These are phyloP conservation scores for Norana najaformis DNA, from an alignment of 2,888 invertebrate species.

Conservation along the genomic window DNA sequence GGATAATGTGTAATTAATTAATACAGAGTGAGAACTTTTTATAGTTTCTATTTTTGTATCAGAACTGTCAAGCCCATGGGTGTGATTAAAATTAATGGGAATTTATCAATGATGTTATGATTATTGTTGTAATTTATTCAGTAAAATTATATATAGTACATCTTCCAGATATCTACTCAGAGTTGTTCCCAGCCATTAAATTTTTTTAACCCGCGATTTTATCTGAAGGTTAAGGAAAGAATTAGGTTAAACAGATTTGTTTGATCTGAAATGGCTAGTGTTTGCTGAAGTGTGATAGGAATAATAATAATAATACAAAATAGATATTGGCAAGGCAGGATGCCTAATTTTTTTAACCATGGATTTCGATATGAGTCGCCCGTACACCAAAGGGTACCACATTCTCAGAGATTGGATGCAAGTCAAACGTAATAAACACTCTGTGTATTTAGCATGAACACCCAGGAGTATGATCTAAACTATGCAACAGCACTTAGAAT, in stretches of 20 bases:
- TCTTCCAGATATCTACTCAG: neutral
- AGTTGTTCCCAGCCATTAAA: too few relatives aligned
- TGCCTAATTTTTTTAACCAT: too few relatives aligned
- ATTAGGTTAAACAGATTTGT: too few relatives aligned
- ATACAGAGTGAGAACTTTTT: neutral
- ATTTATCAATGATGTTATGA: neutral
- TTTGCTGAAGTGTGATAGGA: too few relatives aligned
- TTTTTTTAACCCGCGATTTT: too few relatives aligned
- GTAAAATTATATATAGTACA: constrained; percentile 13
- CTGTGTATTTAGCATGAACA: neutral
- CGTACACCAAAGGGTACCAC: too few relatives aligned
- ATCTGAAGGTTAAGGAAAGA: too few relatives aligned
- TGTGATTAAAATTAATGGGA: neutral
- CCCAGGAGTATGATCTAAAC: neutral
- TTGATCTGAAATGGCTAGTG: too few relatives aligned
- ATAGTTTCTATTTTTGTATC: neutral
- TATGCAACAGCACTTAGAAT: neutral
- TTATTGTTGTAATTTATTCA: neutral
- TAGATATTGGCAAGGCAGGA: neutral
- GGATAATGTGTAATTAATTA: neutral
- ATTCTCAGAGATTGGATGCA: neutral
- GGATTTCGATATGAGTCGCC: neutral
- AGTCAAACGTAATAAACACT: neutral
- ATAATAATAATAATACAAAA: too few relatives aligned
- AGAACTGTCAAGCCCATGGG: neutral